phyloP scores from a whole-genome alignment of 23 tunicate genomes.

The Diplosoma virens region DNA sequence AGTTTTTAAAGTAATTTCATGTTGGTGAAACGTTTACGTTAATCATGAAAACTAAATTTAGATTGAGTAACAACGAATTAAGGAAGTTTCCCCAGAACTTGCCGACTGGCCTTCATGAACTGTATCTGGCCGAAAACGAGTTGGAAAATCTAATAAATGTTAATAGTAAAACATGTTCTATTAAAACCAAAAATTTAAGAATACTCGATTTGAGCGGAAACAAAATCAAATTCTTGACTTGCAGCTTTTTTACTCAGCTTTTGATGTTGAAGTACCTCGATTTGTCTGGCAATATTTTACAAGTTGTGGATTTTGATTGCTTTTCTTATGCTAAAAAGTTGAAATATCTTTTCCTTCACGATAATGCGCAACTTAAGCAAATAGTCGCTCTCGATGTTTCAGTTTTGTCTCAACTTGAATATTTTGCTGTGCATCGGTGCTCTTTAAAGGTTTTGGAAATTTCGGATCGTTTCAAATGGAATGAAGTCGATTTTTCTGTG shows the following conservation, averaged over 20 bases:
- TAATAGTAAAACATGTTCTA: background rate
- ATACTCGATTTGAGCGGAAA: slow-evolving; percentile 52
- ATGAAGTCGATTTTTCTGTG: background rate
- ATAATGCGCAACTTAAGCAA: slow-evolving; percentile 22
- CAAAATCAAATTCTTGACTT: slow-evolving; percentile 4
- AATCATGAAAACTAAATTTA: too few relatives aligned
- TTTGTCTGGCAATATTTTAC: slow-evolving; percentile 30
- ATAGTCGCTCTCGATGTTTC: background rate
- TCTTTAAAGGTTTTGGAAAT: slow-evolving; percentile 7
- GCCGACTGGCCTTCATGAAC: background rate
- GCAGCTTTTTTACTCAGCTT: slow-evolving; percentile 7
- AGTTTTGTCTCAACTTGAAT: slow-evolving; percentile 15
- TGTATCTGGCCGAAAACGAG: background rate
- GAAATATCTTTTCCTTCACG: slow-evolving; percentile 39
- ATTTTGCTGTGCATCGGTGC: slow-evolving; percentile 48
- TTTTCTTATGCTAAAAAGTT: slow-evolving; percentile 20
- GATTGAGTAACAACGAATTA: background rate
- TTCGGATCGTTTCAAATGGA: background rate
- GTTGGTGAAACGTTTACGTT: too few relatives aligned
- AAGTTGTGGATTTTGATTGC: slow-evolving; percentile 8
- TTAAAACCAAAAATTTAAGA: background rate
- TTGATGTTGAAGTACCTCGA: slow-evolving; percentile 24
- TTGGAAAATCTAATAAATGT: background rate
- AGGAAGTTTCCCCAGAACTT: background rate
- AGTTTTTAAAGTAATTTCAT: too few relatives aligned